Base-by-base conservation (phyloP, 1,140 invertebrate genomes). In the Carposina sasakii region DNA sequence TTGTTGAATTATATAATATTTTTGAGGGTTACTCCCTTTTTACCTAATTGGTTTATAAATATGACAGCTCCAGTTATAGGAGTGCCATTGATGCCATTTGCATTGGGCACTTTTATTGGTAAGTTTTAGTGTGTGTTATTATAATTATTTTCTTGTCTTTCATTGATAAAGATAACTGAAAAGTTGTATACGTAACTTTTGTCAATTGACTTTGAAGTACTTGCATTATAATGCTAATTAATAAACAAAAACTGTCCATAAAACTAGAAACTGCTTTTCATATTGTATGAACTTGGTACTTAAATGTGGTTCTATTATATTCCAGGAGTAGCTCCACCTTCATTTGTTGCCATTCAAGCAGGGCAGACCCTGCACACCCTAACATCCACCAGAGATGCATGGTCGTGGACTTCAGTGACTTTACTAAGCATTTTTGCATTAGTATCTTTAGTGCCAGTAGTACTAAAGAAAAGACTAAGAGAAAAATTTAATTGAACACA, bases 41-140 rank as follows among this genome's bases (percentile, higher is more conserved):
- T 99, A 47, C 98, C 98, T 3, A 99, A 99, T 85, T 99, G 98
- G 98, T 99, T 99, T 83, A 99, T 99, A 60, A 99, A 99, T 86
- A 90, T 99, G 58, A 91, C 94, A 2, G 95, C 98, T 53, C 98
- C 98, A 21, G 93, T 99, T 12, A 94, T 99, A 52, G 96, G 96
- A 66, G 97, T 99, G 17, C 96, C 97, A 15, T 76, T 99, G 31
- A 56, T 89, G 42, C 95, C 96, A 31, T 99, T 99, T 85, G 96
- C 95, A 50, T 61, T 98, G 33, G 98, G 98, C 48, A 99, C 98
- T 53, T 91, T 93, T 87, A 85, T 91, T 88, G 97, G 98, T 76
- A 77, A 86, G 88, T 63, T n/a, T n/a, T n/a, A n/a, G n/a, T n/a
- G n/a, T n/a, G n/a, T n/a, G n/a, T n/a, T n/a, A n/a, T n/a, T n/a